phyloP scores from a whole-genome alignment of 2,888 invertebrate genomes.

The Ophion obscuratus region DNA sequence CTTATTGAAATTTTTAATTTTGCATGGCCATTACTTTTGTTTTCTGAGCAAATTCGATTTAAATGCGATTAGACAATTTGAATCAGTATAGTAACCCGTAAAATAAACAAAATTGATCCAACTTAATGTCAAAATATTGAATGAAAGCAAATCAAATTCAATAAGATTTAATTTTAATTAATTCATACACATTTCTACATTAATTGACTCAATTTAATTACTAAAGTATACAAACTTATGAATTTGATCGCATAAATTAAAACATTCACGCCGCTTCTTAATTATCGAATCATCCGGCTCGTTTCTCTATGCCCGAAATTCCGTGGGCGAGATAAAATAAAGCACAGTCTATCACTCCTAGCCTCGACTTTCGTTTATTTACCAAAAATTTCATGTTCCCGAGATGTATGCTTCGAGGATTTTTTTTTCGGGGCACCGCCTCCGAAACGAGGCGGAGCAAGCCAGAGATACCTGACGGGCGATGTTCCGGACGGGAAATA shows the following conservation, averaged over 20 bases:
- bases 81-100: no score
- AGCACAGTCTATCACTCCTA: background rate
- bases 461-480: background rate
- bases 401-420: background rate
- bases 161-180: no score
- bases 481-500: slow-evolving; percentile 34
- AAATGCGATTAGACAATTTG: no score
- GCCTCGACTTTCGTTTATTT: background rate
- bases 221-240: background rate
- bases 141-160: no score
- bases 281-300: background rate
- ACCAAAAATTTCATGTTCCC: background rate
- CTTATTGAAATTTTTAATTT: no score
- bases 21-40: no score
- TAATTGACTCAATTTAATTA: background rate
- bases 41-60: no score
- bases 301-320: background rate
- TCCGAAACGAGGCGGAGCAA: background rate
- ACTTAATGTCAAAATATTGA: no score
- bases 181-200: no score
- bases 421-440: background rate
- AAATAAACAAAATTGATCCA: no score
- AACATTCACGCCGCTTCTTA: background rate
- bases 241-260: background rate
- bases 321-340: background rate